Base-by-base conservation (phyloP, 1,140 invertebrate species). In the Hirudo medicinalis region DNA sequence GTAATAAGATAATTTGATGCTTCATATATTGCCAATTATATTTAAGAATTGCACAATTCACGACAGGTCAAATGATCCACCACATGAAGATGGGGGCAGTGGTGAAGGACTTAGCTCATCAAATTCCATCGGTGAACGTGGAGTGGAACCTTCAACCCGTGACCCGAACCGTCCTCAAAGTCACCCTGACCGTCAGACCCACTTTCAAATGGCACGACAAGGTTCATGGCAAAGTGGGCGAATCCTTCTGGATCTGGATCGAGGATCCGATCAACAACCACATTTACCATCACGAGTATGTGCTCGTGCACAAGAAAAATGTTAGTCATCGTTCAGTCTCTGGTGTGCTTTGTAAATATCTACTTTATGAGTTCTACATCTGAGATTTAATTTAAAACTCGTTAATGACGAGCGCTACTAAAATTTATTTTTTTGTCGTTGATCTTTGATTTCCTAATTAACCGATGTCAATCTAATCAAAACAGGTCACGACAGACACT, bases 241-340 rank as follows among this genome's bases (percentile, higher is more conserved):
- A 98, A 82, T 86, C 89, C 2, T 99, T 97, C 82, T 98, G 93
- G 91, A 87, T 99, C 69, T 97, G 95, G 92, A 89, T 99, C 20
- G 94, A 97, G 83, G 94, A 99, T 83, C 89, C 93, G 0, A 89
- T 92, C 19, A 90, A 86, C 72, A 92, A 97, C 81, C 88, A 88
- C 75, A 97, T 99, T 78, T 95, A 97, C 81, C 96, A 99, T 84
- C 90, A 90, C 69, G 97, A 99, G 79, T 89, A 91, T 76, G 91
- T 98, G 79, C 85, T 90, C 19, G 80, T 98, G 1, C 90, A 89
- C 22, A 90, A 89, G 81, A 92, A 91, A 84, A 88, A 91, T 85
- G 91, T 94, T 78, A 78, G 79, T 75, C 13, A 19, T 63, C 17
- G 3, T 63, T 22, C 57, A 13, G 11, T 63, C 29, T 11, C 17